phyloP scores from a whole-genome alignment of 2,797 vertebrate species.

The Crocidura indochinensis region DNA sequence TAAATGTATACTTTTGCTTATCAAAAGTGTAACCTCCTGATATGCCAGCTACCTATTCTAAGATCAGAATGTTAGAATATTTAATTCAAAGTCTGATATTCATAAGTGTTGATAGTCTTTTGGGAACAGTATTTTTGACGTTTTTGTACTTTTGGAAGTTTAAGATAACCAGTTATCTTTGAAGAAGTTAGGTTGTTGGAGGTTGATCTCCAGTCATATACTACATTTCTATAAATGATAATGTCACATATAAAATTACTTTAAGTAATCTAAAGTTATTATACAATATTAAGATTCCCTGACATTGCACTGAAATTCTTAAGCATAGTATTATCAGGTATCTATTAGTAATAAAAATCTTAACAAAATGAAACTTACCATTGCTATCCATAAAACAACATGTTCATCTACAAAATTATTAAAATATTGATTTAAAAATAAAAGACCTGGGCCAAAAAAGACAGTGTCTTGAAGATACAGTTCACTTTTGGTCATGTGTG shows the following conservation, averaged over 20 bases:
- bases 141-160: conserved; percentile 1
- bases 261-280: conserved; percentile 67
- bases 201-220: background rate
- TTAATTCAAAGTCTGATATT: conserved; percentile 53
- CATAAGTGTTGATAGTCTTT: background rate
- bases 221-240: conserved; percentile 3
- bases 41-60: conserved; percentile 16
- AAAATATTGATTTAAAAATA: conserved; percentile 99
- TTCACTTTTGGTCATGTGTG: conserved; percentile 99
- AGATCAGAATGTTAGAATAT: conserved; percentile 30
- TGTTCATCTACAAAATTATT: conserved; percentile 97
- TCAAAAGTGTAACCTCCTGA: conserved; percentile 14
- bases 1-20: background rate
- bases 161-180: conserved; percentile 17
- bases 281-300: conserved; percentile 35
- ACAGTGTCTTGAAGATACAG: conserved; percentile 96
- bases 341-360: conserved; percentile 41
- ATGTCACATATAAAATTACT: background rate
- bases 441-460: conserved; percentile 97
- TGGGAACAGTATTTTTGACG: conserved; percentile 53
- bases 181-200: conserved; percentile 20
- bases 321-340: conserved; percentile 45
- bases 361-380: conserved; percentile 91
- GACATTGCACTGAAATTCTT: conserved; percentile 59
- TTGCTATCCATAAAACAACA: conserved; percentile 96